Conservation (phyloP, 1,140 invertebrate species). For the Drosophila pseudoananassae region DNA sequence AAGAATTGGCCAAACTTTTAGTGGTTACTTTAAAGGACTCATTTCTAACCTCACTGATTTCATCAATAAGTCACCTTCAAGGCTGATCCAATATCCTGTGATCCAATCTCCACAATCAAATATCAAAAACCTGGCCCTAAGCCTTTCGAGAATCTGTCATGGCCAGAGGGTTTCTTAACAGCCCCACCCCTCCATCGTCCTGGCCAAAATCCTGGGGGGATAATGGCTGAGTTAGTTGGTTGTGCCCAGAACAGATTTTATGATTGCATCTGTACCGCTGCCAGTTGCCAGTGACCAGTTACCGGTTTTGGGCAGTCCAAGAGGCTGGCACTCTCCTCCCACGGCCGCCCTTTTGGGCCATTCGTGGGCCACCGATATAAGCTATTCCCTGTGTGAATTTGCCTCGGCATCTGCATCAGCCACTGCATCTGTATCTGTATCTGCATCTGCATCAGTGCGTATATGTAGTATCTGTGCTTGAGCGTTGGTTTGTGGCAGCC, state of each 20-base stretch:
- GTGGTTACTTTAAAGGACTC: too few relatives aligned
- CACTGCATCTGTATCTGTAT: neutral
- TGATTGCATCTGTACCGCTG: conserved; percentile 61
- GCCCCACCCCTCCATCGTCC: neutral
- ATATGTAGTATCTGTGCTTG: conserved; percentile 1
- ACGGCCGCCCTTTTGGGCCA: conserved; percentile 3
- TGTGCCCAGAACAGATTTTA: conserved; percentile 58
- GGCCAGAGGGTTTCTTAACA: conserved; percentile 40
- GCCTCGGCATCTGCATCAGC: neutral
- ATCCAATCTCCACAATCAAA: neutral
- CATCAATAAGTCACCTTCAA: conserved; percentile 7
- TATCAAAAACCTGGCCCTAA: conserved; percentile 5
- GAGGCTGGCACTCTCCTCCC: neutral
- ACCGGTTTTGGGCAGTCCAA: conserved; percentile 24
- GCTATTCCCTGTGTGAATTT: conserved; percentile 57
- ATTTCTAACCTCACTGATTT: neutral
- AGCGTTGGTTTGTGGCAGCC: conserved; percentile 37
- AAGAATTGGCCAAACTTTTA: conserved; percentile 15
- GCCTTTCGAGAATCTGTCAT: conserved; percentile 62
- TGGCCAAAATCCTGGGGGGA: conserved; percentile 11
- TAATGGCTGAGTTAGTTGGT: conserved; percentile 41
- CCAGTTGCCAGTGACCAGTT: conserved; percentile 29
- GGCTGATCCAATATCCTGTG: neutral
- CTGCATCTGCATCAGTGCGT: neutral
- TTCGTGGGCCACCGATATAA: conserved; percentile 47